Conservation (phyloP, 2,797 vertebrate species). For the Heteromormyrus szaboi region DNA sequence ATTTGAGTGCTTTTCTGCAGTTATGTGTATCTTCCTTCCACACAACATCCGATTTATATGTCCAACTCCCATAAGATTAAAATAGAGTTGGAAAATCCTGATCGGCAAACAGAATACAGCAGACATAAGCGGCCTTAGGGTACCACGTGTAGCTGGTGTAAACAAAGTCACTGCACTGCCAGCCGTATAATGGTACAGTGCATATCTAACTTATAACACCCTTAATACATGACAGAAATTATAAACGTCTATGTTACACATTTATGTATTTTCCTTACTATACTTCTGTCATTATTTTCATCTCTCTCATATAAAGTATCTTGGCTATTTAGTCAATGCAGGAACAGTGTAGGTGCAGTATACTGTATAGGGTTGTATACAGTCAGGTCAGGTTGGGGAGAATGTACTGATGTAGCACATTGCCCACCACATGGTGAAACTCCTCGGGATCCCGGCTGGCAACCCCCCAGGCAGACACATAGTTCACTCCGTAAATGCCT, state of each 20-base stretch:
- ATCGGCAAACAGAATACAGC: background rate
- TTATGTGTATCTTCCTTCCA: background rate
- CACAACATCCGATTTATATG: background rate
- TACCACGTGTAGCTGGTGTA: background rate
- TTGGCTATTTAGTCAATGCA: background rate
- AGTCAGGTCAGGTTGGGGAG: background rate
- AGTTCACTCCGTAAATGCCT: background rate
- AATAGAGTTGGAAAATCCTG: background rate
- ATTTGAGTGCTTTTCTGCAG: background rate
- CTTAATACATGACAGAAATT: background rate
- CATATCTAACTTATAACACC: background rate
- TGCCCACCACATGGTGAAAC: background rate
- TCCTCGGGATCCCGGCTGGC: background rate
- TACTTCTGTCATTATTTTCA: background rate
- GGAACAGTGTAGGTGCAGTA: background rate
- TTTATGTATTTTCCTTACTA: background rate
- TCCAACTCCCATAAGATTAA: background rate
- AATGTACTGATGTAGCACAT: background rate
- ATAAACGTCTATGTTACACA: background rate
- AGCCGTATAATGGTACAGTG: background rate
- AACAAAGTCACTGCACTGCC: background rate
- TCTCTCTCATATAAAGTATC: background rate
- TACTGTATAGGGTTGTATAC: background rate
- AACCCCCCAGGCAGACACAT: background rate
- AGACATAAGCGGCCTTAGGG: background rate